Conservation (phyloP, 2,888 invertebrate species). For the Lochmaea crataegi region DNA sequence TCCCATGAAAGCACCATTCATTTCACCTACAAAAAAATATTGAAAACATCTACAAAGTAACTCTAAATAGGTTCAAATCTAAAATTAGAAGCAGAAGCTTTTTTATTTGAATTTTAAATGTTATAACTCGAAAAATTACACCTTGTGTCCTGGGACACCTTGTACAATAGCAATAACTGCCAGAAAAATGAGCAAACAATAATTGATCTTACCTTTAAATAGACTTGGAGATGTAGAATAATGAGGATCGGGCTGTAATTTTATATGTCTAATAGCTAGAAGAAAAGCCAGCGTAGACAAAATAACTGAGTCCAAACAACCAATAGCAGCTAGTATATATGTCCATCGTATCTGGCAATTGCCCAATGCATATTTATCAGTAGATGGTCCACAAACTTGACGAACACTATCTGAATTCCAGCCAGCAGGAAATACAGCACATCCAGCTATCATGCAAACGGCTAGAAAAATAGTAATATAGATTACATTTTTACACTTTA, state of each 20-base stretch:
- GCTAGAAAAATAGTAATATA: conserved; percentile 70
- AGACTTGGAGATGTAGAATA: conserved; percentile 75
- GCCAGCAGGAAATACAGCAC: conserved; percentile 89
- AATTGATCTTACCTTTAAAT: conserved; percentile 58
- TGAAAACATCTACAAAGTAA: too few relatives aligned
- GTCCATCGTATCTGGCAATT: conserved; percentile 94
- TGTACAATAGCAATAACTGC: too few relatives aligned
- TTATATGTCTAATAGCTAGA: conserved; percentile 88
- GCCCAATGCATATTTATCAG: conserved; percentile 82
- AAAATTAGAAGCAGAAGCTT: too few relatives aligned
- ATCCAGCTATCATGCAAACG: conserved; percentile 86
- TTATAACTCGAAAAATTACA: too few relatives aligned
- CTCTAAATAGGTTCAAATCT: too few relatives aligned
- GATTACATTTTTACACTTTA: too few relatives aligned
- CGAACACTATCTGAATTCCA: conserved; percentile 88
- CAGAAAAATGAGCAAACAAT: too few relatives aligned
- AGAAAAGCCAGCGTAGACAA: conserved; percentile 92
- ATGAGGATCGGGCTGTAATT: conserved; percentile 83
- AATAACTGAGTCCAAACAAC: conserved; percentile 86
- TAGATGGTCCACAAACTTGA: conserved; percentile 83
- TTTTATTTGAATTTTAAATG: too few relatives aligned
- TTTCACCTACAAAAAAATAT: conserved; percentile 78
- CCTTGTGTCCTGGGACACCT: too few relatives aligned
- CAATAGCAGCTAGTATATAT: conserved; percentile 91
- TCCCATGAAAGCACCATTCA: conserved; percentile 88